Conservation (phyloP, 2,888 invertebrate genomes). For the Microdon myrmicae region DNA sequence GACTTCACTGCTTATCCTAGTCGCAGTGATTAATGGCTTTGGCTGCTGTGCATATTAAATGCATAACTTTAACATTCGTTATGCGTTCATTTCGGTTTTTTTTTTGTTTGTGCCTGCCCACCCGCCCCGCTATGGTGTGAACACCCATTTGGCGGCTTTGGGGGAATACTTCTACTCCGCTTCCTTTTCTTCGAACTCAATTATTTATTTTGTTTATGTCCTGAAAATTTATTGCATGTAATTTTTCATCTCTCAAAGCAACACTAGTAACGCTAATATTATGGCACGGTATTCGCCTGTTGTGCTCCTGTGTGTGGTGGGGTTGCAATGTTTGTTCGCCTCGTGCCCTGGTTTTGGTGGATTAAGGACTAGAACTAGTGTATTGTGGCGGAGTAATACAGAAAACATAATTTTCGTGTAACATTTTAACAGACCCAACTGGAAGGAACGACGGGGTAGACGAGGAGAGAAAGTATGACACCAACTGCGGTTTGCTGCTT, state of each 20-base stretch:
- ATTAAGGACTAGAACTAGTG: conserved; percentile 28
- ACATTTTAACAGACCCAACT: conserved; percentile 9
- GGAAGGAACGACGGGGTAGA: neutral
- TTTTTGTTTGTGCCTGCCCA: neutral
- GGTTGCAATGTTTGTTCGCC: conserved; percentile 41
- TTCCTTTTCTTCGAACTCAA: conserved; percentile 54
- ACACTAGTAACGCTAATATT: conserved; percentile 2
- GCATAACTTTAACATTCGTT: conserved; percentile 39
- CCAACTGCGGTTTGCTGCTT: conserved; percentile 37
- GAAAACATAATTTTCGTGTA: conserved; percentile 35
- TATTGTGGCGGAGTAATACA: conserved; percentile 8
- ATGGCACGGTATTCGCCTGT: conserved; percentile 12
- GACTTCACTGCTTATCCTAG: conserved; percentile 49
- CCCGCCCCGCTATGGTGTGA: neutral
- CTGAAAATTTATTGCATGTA: conserved; percentile 61
- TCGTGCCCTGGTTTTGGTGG: conserved; percentile 35
- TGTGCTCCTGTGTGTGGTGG: conserved; percentile 9
- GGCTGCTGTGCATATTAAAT: conserved; percentile 50
- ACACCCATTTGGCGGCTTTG: too few species aligned
- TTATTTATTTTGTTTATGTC: conserved; percentile 63
- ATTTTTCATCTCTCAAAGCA: conserved; percentile 57
- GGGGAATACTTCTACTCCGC: too few species aligned
- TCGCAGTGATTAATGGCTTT: conserved; percentile 46
- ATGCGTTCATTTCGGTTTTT: conserved; percentile 21
- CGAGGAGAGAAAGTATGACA: neutral